phyloP scores from a whole-genome alignment of 2,888 invertebrate species.

The Melipona beecheii region DNA sequence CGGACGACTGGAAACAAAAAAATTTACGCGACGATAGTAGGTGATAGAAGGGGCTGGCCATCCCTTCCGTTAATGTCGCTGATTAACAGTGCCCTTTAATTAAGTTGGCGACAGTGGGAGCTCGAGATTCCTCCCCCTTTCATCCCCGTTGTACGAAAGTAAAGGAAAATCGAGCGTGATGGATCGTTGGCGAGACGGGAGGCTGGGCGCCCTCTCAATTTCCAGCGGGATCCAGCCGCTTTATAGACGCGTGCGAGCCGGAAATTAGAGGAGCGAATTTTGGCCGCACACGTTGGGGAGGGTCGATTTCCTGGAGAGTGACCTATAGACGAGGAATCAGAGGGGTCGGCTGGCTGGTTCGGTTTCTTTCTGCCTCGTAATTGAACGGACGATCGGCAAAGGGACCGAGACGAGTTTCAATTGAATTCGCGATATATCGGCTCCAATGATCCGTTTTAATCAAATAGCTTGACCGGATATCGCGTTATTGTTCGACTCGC shows the following conservation, averaged over 20 bases:
- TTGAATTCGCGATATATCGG: constrained; percentile 42
- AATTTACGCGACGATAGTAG: neutral
- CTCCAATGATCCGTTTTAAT: constrained; percentile 46
- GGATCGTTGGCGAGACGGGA: too few species aligned
- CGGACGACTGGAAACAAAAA: neutral
- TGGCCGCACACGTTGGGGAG: constrained; percentile 21
- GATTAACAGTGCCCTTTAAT: neutral
- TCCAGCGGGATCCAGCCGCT: constrained; percentile 41
- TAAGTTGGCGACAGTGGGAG: too few species aligned
- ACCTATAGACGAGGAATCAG: neutral
- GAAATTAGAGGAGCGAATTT: constrained; percentile 59
- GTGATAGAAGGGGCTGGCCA: neutral
- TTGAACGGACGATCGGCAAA: constrained; percentile 41
- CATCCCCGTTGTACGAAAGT: neutral
- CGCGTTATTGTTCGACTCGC: constrained; percentile 36
- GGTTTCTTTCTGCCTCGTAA: constrained; percentile 45
- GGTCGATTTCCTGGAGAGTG: constrained; percentile 43
- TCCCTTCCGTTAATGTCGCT: neutral
- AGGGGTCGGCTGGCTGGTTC: neutral
- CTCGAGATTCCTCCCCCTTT: neutral
- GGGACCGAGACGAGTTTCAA: constrained; percentile 40
- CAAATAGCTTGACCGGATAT: constrained; percentile 24
- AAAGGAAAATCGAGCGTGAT: neutral
- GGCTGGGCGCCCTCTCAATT: constrained; percentile 33
- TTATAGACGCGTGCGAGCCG: constrained; percentile 30